Conservation (phyloP, 2,888 invertebrate genomes). For the Cerceris ruficornis region DNA sequence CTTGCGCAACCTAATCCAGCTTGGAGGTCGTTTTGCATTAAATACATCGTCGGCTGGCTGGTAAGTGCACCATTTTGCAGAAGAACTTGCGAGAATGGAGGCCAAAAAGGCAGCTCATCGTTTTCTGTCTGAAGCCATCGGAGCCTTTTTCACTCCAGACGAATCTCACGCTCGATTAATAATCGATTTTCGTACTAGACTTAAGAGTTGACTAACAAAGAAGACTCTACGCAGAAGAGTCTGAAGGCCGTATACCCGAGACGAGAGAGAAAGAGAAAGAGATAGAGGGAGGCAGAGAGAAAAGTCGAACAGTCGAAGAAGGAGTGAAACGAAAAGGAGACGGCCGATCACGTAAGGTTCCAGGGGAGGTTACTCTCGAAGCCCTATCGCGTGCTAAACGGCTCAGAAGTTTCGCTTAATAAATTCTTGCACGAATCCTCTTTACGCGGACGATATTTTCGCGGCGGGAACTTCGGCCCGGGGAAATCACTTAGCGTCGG, state of each 20-base stretch:
- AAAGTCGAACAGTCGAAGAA: background rate
- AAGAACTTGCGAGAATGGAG: conserved; percentile 24
- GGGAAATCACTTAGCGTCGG: conserved; percentile 62
- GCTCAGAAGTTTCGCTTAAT: conserved; percentile 67
- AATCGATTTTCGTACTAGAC: conserved; percentile 58
- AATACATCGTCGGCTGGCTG: conserved; percentile 32
- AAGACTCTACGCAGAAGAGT: background rate
- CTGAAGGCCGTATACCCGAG: background rate
- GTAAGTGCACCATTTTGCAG: conserved; percentile 34
- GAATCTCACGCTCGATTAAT: conserved; percentile 61
- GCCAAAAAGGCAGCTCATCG: conserved; percentile 1
- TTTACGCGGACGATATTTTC: conserved; percentile 51
- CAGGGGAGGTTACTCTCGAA: conserved; percentile 5
- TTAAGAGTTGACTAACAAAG: conserved; percentile 10
- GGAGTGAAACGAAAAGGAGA: conserved; percentile 5
- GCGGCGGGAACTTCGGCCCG: conserved; percentile 21
- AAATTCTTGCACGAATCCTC: conserved; percentile 57
- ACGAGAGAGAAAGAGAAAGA: background rate
- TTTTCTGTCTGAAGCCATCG: background rate
- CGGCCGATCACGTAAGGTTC: conserved; percentile 21
- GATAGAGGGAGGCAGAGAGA: background rate
- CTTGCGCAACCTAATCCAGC: conserved; percentile 49
- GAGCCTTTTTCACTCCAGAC: conserved; percentile 34
- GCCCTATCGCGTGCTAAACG: conserved; percentile 63
- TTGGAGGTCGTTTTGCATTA: conserved; percentile 22